Evolutionary conservation across 2,113 vertebrate genomes (phyloP).

Genomic region (Megaceryle torquata): DNA sequence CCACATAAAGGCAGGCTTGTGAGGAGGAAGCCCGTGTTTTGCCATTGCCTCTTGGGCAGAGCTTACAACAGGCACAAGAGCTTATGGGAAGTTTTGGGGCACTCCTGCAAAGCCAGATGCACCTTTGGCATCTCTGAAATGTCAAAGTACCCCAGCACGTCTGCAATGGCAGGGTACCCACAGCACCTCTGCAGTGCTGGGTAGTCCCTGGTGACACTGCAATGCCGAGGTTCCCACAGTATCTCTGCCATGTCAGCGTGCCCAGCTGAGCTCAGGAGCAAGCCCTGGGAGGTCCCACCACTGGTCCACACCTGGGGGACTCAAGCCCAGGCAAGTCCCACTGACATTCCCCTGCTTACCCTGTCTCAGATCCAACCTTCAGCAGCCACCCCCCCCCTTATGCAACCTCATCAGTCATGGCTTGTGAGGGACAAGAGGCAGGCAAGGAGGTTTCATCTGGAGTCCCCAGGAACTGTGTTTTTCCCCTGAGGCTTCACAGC

Average conservation of each 20-base stretch:
- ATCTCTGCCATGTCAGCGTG: background rate
- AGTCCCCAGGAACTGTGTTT: background rate
- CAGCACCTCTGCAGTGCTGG: background rate
- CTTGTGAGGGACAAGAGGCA: background rate
- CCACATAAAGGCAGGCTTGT: background rate
- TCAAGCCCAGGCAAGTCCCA: background rate
- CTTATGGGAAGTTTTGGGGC: fast-evolving
- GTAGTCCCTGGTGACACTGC: background rate
- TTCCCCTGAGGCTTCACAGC: background rate
- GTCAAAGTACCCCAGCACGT: background rate
- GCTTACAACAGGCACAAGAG: fast-evolving
- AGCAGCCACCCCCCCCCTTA: fast-evolving
- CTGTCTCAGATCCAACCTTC: background rate
- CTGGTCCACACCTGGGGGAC: background rate
- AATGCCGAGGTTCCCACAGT: background rate
- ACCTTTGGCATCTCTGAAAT: background rate
- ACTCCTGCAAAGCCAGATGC: background rate
- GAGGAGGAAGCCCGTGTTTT: background rate
- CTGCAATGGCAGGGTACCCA: background rate
- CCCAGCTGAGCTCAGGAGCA: background rate
- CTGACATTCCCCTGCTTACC: background rate
- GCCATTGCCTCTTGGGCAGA: background rate
- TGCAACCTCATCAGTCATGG: background rate
- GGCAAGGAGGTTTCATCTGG: background rate
- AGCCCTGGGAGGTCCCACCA: background rate